Evolutionary conservation across 2,113 vertebrate genomes (phyloP).

Genomic region (Cynoglossus semilaevis): DNA sequence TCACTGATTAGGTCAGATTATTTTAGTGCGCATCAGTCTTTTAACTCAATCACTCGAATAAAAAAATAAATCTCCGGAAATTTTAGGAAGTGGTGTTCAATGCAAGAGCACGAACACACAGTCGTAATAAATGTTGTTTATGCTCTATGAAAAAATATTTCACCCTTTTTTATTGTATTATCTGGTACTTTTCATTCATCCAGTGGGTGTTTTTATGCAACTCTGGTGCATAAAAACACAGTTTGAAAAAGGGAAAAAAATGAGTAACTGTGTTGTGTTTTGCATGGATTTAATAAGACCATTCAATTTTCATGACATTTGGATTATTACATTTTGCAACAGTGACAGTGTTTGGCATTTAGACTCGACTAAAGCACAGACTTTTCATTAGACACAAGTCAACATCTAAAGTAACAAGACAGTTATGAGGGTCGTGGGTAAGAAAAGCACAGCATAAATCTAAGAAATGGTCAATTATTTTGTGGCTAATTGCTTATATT

Average conservation of each 20-base stretch:
- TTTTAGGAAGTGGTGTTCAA: no score
- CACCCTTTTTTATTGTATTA: no score
- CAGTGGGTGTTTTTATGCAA: no score
- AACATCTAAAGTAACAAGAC: neutral
- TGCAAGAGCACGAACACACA: no score
- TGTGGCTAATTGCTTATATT: neutral
- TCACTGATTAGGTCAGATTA: constrained; percentile 25
- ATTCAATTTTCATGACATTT: neutral
- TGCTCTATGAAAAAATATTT: no score
- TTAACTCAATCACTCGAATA: no score
- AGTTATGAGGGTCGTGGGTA: neutral
- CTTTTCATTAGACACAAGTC: neutral
- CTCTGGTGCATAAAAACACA: no score
- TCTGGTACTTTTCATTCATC: no score
- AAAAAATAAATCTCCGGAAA: no score
- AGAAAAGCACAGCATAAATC: neutral
- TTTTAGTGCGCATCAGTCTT: neutral
- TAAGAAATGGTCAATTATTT: neutral
- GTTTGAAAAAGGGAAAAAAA: no score
- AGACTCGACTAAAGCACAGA: neutral
- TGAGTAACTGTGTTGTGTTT: neutral
- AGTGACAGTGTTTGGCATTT: neutral
- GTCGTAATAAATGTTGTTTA: no score
- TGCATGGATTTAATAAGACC: neutral
- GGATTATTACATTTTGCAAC: neutral